These are phyloP conservation scores for Oncorhynchus masou DNA, from an alignment of 2,113 vertebrate species.

Conservation along the genomic window DNA sequence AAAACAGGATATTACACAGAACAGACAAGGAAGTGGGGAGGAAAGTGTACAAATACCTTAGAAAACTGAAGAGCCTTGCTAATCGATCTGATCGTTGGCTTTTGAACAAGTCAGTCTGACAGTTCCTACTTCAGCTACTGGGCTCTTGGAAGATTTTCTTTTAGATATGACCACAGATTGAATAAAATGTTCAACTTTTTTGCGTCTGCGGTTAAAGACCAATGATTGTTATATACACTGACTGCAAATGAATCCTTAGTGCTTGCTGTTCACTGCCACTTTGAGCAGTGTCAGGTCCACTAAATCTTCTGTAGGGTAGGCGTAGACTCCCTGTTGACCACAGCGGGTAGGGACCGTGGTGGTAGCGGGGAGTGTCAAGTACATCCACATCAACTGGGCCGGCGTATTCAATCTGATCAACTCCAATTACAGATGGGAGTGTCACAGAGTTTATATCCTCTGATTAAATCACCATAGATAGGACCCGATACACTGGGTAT, in stretches of 20 bases:
- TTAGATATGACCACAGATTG: no score
- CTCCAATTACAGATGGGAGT: conserved; percentile 28
- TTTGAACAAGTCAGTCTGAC: conserved; percentile 12
- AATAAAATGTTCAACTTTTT: no score
- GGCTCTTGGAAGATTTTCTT: no score
- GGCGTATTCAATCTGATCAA: conserved; percentile 54
- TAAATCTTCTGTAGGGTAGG: not conserved
- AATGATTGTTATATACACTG: conserved; percentile 18
- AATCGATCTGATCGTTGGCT: conserved; percentile 33
- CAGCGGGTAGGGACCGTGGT: not conserved
- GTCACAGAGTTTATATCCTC: not conserved
- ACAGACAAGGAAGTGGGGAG: conserved; percentile 23
- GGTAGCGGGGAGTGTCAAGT: conserved; percentile 23
- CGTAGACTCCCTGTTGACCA: not conserved
- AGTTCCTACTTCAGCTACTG: no score
- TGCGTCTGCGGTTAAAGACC: no score
- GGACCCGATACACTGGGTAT: no score
- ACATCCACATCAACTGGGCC: conserved; percentile 42
- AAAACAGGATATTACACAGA: conserved; percentile 55
- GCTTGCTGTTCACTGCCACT: no score
- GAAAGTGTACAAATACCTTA: conserved; percentile 30
- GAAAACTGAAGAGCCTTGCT: conserved; percentile 28
- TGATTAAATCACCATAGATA: not conserved
- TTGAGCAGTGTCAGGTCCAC: no score
- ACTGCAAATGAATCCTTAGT: no score